Evolutionary conservation across 2,113 vertebrate genomes (phyloP), one percentile per base, ranked within the genome.

Genomic region (Fulica atra): DNA sequence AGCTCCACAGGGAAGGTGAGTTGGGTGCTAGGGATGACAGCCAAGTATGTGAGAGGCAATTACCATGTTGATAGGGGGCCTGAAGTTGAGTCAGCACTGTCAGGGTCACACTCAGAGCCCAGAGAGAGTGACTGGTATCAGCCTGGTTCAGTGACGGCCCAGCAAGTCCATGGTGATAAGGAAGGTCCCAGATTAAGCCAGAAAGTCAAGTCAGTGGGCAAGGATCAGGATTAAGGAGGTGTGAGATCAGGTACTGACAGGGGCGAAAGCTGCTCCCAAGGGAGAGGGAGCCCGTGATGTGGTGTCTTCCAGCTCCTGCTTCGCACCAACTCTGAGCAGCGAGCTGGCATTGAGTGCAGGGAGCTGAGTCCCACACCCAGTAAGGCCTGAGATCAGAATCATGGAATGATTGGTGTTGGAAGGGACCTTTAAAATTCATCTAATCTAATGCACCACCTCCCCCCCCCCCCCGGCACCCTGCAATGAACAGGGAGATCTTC

Each of bases 51-150:
- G 4, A 57, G 9, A 8, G 40, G 11, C 29, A 54, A 17, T 13
- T 28, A 46, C 23, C 13, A 4, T 7, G 11, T 18, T 0, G 3
- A 44, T 10, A 54, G 73, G 56, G 28, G 6, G 4, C 9, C n/a
- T 59, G 36, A 53, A 60, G 38, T 25, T 60, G 23, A 73, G 46
- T 44, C 31, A 48, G 21, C 10, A 23, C 13, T 10, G 5, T 21
- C 25, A 81, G 11, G 18, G 16, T 40, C 1, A 3, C 23, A 31
- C 11, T 29, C 33, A 36, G 29, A 46, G 11, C 14, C 40, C 46
- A 31, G 40, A 73, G 44, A 26, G 3, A 13, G 24, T 28, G 24
- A 31, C 18, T 44, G 31, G 36, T 26, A 20, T 60, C 33, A 42
- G 16, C 11, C 40, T 73, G 0, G 40, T n/a, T 72, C 40, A 44